A percentile compares a stretch with the other conserved stretches of the same genome.
Evolutionary conservation across 1,140 invertebrate genomes (phyloP).

Genomic region (Lysiphlebus fabarum): DNA sequence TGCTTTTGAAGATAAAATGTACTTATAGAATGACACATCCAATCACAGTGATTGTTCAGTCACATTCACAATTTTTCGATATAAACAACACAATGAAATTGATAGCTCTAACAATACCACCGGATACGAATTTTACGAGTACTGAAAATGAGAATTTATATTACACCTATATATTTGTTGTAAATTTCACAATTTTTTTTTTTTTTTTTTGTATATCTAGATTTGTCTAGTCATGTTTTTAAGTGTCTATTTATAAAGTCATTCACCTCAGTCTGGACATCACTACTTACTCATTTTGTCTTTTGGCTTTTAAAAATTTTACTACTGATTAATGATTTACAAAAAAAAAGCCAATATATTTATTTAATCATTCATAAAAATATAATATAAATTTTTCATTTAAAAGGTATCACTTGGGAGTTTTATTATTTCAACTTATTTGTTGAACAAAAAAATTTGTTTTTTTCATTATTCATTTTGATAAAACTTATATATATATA

Average conservation of each 20-base stretch:
- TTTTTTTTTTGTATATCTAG: neutral
- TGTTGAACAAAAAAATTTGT: no score
- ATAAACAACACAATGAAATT: slow-evolving; percentile 7
- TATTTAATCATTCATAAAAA: no score
- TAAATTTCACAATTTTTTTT: slow-evolving; percentile 5
- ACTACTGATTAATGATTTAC: no score
- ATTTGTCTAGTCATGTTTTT: no score
- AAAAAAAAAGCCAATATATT: no score
- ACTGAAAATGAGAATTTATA: slow-evolving; percentile 21
- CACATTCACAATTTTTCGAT: neutral
- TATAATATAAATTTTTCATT: no score
- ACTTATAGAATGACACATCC: no score
- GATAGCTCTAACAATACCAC: slow-evolving; percentile 5
- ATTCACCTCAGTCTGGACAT: neutral
- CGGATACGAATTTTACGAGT: slow-evolving; percentile 19
- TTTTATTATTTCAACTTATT: no score
- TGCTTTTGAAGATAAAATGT: no score
- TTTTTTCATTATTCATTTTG: no score
- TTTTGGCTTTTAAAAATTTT: neutral
- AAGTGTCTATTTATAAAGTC: slow-evolving; percentile 8
- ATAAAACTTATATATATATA: no score
- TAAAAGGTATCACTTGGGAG: no score
- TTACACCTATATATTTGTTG: slow-evolving; percentile 16
- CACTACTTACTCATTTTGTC: neutral
- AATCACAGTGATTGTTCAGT: slow-evolving; percentile 11